Base-by-base conservation (phyloP, 2,888 invertebrate genomes). In the Leucoptera coffeella region DNA sequence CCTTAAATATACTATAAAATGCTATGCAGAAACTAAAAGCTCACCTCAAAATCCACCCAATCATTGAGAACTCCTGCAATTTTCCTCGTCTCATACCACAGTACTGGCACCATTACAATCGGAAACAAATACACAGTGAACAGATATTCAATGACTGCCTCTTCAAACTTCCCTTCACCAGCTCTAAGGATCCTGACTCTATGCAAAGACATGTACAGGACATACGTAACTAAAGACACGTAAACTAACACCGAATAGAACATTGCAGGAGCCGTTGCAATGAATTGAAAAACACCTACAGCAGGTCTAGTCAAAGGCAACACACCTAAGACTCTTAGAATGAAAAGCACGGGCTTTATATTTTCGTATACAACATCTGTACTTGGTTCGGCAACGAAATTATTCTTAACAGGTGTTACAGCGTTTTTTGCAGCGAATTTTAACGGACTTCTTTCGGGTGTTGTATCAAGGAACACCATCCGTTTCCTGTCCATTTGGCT, bases 91-190 rank as follows among this genome's bases (percentile, higher is more conserved):
- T 83, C 83, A 37, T 77, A 76, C 78, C 82, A 82, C 29, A 80
- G 49, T 23, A 83, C 65, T 0, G 82, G 82, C 22, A 80, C 71
- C 0, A 72, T 51, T 9, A 77, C 50, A 39, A 82, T 65, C 1
- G 83, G 83, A 31, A 83, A 61, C 31, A 84, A 59, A 43, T 83
- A 83, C 1, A 83, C 79, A n/a, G 81, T 73, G 38, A 84, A 84
- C 1, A 84, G 56, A 42, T 84, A 84, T 30, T 82, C 82, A 38
- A 84, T 83, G 1, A 83, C 84, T 1, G 82, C 81, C 48, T 84
- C 83, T 38, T 83, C 84, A 33, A 84, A 84, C 35, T 80, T 75
- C 1, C 80, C 81, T 42, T 79, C 80, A 7, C 17, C 17, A 0
- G 77, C 73, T 23, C 69, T 57, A 11, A 79, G 55, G 32, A 80